These are phyloP conservation scores for Cantharis flavilabris DNA, from an alignment of 2,888 invertebrate genomes.

Conservation along the genomic window DNA sequence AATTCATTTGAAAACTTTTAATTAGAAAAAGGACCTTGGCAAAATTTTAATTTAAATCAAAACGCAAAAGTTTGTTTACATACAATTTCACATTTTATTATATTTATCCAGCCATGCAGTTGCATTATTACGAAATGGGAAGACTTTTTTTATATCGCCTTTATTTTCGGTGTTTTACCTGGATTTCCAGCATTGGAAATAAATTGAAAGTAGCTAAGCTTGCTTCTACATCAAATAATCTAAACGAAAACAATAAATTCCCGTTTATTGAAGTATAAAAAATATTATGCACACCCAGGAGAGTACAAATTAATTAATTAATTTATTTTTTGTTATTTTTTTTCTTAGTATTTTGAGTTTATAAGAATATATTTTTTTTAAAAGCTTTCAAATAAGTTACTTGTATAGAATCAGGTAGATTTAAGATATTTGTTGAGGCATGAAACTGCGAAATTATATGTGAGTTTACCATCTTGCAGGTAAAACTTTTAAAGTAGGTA, in stretches of 20 bases:
- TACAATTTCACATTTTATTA: background rate
- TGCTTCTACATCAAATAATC: background rate
- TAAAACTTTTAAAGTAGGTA: background rate
- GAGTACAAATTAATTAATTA: background rate
- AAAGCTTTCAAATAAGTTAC: no score
- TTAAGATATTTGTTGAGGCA: background rate
- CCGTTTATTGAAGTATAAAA: background rate
- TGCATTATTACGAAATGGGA: background rate
- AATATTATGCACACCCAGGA: background rate
- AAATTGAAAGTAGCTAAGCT: background rate
- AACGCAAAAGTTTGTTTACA: background rate
- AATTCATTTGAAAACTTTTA: background rate
- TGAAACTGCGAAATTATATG: background rate
- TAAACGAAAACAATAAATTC: background rate
- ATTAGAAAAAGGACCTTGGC: background rate
- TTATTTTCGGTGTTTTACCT: background rate
- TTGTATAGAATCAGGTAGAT: background rate
- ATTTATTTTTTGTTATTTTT: background rate
- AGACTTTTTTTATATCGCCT: background rate
- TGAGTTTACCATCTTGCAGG: background rate
- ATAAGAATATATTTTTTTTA: no score
- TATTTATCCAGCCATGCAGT: background rate
- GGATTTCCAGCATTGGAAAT: background rate
- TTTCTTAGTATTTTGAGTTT: no score
- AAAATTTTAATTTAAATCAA: background rate